Base-by-base conservation (phyloP, 2,797 vertebrate genomes). In the Arctocebus calabarensis region DNA sequence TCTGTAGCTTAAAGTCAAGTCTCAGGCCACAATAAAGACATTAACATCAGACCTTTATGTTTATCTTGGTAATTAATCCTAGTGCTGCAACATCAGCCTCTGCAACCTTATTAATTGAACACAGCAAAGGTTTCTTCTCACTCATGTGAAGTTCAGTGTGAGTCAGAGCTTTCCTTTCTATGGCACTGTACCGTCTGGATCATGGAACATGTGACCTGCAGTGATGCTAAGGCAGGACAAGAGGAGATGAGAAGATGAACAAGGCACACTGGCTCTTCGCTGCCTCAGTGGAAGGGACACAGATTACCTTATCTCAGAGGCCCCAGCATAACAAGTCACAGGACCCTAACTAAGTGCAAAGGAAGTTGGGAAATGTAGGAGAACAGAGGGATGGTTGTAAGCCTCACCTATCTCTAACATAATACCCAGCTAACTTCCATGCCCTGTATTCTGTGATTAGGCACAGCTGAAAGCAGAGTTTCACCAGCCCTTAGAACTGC, bases 1-100 rank as follows among this genome's bases (percentile, higher is more conserved):
- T 92, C 29, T 73, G 25, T 32, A 87, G 22, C 81, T 79, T 83
- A 84, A 78, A 85, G 70, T 82, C 62, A 79, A 89, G n/a, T 88
- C 88, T 73, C 32, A 94, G 61, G 29, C 9, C 43, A 90, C 12
- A 40, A 68, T 45, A 79, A 90, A 87, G 25, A 66, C 13, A 32
- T 74, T 83, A 88, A 78, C 81, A 55, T 20, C 68, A 29, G 34
- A 16, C 32, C 13, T 91, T 87, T 92, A 20, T 85, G 37, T 75
- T 84, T 91, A n/a, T 81, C 19, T 57, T 55, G 5, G 32, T 81
- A 82, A 22, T 81, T 93, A 70, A 91, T 87, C 29, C 48, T 79
- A 25, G 6, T 64, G 32, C 68, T 55, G 0, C 16, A 71, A 27
- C 29, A 45, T 70, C 73, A 91, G 57, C 34, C 27, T 48, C 37